phyloP scores from a whole-genome alignment of 2,113 vertebrate species.

The Scalopus aquaticus region DNA sequence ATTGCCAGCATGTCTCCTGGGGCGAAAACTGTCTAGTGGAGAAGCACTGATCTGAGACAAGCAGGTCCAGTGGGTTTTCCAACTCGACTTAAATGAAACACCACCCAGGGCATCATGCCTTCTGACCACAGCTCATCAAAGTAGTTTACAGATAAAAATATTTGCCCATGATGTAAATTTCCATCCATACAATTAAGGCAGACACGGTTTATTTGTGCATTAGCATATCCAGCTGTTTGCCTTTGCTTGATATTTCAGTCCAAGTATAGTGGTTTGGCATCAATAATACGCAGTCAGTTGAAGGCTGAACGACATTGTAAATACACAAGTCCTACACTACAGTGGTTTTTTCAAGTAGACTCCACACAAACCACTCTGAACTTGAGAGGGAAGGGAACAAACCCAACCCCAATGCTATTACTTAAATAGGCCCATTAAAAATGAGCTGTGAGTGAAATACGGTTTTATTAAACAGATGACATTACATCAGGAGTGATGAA shows the following conservation, averaged over 20 bases:
- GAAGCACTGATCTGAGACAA: not conserved
- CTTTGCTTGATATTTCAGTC: constrained; percentile 81
- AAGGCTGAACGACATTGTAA: constrained; percentile 78
- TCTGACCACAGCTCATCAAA: constrained; percentile 70
- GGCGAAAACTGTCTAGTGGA: not conserved
- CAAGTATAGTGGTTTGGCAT: constrained; percentile 80
- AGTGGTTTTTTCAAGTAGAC: constrained; percentile 66
- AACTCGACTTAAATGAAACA: not conserved
- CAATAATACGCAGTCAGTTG: constrained; percentile 80
- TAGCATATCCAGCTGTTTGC: constrained; percentile 84
- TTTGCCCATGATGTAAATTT: constrained; percentile 76
- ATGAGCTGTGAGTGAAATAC: constrained; percentile 80
- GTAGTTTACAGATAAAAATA: constrained; percentile 41
- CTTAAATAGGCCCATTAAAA: constrained; percentile 85
- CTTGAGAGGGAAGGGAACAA: constrained; percentile 22
- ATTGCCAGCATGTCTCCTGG: not conserved
- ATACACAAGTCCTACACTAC: constrained; percentile 72
- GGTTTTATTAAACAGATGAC: constrained; percentile 83
- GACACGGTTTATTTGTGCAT: constrained; percentile 84
- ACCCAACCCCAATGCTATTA: constrained; percentile 48
- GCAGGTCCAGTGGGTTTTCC: not conserved
- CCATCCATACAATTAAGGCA: constrained; percentile 81
- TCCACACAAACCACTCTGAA: constrained; percentile 62
- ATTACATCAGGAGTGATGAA: constrained; percentile 84
- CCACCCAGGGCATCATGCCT: not conserved